Percentiles rank a stretch among this genome's conserved stretches.
Evolutionary conservation across 2,797 vertebrate species (phyloP).

Genomic region (Selene dorsalis): DNA sequence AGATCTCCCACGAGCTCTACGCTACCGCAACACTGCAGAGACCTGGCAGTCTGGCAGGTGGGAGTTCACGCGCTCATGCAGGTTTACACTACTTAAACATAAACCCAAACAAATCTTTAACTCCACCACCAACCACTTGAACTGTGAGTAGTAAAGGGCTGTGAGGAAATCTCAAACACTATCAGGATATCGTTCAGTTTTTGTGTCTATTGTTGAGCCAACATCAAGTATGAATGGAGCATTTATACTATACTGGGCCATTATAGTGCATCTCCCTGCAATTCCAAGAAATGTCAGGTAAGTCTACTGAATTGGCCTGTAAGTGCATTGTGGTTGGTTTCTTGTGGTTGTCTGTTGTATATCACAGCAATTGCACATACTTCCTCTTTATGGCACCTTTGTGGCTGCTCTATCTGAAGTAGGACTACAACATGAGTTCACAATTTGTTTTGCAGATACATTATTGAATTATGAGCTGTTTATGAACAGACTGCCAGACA

Average conservation of each 20-base stretch:
- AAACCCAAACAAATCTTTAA: conserved; percentile 17
- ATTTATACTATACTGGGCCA: neutral
- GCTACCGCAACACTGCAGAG: conserved; percentile 96
- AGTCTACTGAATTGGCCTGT: conserved; percentile 13
- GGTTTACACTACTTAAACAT: neutral
- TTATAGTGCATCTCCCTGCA: neutral
- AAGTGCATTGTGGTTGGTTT: neutral
- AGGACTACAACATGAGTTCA: conserved; percentile 19
- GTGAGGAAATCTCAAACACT: neutral
- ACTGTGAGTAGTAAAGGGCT: neutral
- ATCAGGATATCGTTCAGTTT: neutral
- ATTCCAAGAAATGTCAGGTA: conserved; percentile 27
- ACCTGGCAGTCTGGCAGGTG: conserved; percentile 96
- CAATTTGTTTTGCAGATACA: neutral
- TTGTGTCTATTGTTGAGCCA: conserved; percentile 19
- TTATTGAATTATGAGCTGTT: conserved; percentile 15
- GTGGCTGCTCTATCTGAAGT: conserved; percentile 8
- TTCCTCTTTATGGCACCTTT: conserved; percentile 7
- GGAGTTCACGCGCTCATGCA: conserved; percentile 52
- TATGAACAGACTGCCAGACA: conserved; percentile 25
- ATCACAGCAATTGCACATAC: neutral
- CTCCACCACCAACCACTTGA: neutral
- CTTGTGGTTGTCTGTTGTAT: neutral
- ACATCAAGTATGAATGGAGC: neutral
- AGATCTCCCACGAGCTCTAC: conserved; percentile 96